Evolutionary conservation across 92 coral and sea anemone species (phyloP).

Genomic region (Diadumene lineata): DNA sequence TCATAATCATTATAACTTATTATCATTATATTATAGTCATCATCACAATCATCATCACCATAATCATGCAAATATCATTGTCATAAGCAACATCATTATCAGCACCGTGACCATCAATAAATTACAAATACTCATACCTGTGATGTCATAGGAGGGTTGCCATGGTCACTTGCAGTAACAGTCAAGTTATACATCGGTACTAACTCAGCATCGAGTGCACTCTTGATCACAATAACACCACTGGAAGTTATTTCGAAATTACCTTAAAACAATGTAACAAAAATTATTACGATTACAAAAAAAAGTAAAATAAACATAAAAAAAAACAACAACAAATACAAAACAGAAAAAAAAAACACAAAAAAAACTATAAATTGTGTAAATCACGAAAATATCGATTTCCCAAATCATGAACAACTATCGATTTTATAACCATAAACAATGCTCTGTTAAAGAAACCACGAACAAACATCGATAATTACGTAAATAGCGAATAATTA

Average conservation of each 20-base stretch:
- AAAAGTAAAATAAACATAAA: too few relatives aligned
- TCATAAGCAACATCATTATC: too few relatives aligned
- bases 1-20: background rate
- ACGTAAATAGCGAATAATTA: background rate
- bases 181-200: slow-evolving; percentile 54
- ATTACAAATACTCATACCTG: background rate
- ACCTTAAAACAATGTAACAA: slow-evolving; percentile 12
- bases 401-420: too few relatives aligned
- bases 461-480: background rate
- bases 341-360: too few relatives aligned
- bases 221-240: slow-evolving; percentile 59
- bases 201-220: slow-evolving; percentile 63
- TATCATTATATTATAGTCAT: background rate
- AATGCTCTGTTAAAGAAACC: too few relatives aligned
- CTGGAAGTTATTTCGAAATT: slow-evolving; percentile 45
- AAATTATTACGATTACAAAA: background rate
- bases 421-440: too few relatives aligned
- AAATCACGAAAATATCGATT: too few relatives aligned
- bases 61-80: too few relatives aligned
- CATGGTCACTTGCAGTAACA: slow-evolving; percentile 63
- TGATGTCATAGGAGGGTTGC: slow-evolving; percentile 36
- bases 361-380: too few relatives aligned
- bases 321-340: too few relatives aligned
- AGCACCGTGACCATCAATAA: too few relatives aligned
- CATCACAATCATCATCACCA: background rate